Conservation (phyloP, 2,888 invertebrate genomes). For the Apotomis turbidana region DNA sequence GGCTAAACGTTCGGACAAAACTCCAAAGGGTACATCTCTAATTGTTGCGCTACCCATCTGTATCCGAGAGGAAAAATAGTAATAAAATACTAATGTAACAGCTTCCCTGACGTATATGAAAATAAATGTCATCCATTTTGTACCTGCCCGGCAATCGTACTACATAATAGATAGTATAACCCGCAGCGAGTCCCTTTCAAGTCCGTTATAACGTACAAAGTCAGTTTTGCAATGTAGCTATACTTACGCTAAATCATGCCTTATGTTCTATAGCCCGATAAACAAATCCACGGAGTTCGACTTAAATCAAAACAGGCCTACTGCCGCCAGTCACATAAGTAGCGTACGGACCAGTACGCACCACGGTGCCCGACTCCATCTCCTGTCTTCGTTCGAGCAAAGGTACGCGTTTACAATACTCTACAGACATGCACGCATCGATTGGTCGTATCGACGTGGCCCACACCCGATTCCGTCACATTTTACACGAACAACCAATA, state of each 20-base stretch:
- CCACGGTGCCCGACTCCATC: too few relatives aligned
- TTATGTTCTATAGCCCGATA: not conserved
- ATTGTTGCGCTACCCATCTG: conserved; percentile 33
- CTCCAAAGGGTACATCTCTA: not conserved
- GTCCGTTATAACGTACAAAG: conserved; percentile 14
- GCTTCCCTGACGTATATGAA: conserved; percentile 51
- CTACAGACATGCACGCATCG: too few relatives aligned
- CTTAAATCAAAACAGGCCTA: too few relatives aligned
- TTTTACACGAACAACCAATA: too few relatives aligned
- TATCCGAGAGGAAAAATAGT: conserved; percentile 24
- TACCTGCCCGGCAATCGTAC: conserved; percentile 34
- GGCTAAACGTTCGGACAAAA: too few relatives aligned
- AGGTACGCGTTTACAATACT: too few relatives aligned
- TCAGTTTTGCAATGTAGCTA: not conserved
- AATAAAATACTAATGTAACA: conserved; percentile 46
- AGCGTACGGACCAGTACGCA: too few relatives aligned
- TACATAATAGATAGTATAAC: conserved; percentile 40
- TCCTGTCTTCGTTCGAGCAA: too few relatives aligned
- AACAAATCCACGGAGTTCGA: not conserved
- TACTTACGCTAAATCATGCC: conserved; percentile 1
- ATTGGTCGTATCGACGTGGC: too few relatives aligned
- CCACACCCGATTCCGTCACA: too few relatives aligned
- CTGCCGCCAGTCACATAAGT: too few relatives aligned
- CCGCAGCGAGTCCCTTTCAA: conserved; percentile 19
- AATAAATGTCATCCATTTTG: conserved; percentile 46